These are phyloP conservation scores for Diplogasteroides magnus DNA, from an alignment of 1,140 invertebrate species.

Conservation along the genomic window DNA sequence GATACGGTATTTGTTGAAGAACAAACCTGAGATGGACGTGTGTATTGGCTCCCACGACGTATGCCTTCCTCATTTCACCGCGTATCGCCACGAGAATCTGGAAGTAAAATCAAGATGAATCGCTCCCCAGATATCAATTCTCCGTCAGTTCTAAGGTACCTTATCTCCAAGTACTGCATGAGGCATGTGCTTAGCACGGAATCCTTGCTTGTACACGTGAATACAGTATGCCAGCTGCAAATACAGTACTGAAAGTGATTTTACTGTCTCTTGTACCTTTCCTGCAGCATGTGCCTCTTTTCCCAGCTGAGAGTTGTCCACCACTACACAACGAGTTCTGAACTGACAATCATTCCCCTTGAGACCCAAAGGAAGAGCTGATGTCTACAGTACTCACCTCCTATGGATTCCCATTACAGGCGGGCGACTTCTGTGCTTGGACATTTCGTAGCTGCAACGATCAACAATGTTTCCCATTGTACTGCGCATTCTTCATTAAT, in stretches of 20 bases:
- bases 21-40: conserved; percentile 65
- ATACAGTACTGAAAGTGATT: conserved; percentile 63
- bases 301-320: conserved; percentile 91
- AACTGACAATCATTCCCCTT: too few species aligned
- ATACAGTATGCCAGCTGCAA: conserved; percentile 66
- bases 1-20: not conserved
- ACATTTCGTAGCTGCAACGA: conserved; percentile 47
- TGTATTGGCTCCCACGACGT: conserved; percentile 74
- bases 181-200: conserved; percentile 41
- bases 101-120: too few species aligned
- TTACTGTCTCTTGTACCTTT: not conserved
- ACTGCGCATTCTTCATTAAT: too few species aligned
- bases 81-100: conserved; percentile 88
- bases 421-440: conserved; percentile 41
- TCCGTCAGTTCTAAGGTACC: conserved; percentile 36
- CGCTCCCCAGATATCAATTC: conserved; percentile 4
- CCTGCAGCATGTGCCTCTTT: conserved; percentile 79
- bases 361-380: too few species aligned
- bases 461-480: too few species aligned
- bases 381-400: conserved; percentile 63
- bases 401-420: conserved; percentile 56
- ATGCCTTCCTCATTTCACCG: conserved; percentile 90
- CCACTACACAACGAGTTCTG: conserved; percentile 69
- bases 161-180: conserved; percentile 84
- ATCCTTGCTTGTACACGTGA: conserved; percentile 59